These are phyloP conservation scores for Tenthredo distinguenda DNA, from an alignment of 2,888 invertebrate genomes.

Conservation along the genomic window DNA sequence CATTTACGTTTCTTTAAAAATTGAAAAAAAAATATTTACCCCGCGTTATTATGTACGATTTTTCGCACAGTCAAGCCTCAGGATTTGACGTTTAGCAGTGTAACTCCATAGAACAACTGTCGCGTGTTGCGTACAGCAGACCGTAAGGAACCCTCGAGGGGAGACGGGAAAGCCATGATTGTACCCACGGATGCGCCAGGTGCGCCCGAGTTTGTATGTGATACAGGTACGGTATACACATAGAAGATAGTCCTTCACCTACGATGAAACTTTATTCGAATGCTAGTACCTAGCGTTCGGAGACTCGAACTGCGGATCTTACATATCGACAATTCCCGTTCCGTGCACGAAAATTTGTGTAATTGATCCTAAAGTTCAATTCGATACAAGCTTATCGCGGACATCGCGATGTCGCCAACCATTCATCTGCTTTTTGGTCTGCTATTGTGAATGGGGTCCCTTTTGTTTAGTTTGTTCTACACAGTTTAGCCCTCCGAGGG, in stretches of 20 bases:
- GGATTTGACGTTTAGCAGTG: conserved; percentile 3
- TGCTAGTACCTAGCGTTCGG: neutral
- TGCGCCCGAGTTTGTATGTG: conserved; percentile 28
- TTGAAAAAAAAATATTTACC: neutral
- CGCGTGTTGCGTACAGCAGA: conserved; percentile 43
- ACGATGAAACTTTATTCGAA: neutral
- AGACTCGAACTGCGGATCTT: neutral
- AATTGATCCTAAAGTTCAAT: neutral
- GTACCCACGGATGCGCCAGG: conserved; percentile 33
- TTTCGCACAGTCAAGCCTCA: neutral
- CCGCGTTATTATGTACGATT: neutral
- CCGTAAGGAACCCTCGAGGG: conserved; percentile 19
- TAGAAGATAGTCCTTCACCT: neutral
- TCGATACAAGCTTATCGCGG: neutral
- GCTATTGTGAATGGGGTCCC: too few relatives aligned
- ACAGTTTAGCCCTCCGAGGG: neutral
- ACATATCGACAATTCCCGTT: conserved; percentile 6
- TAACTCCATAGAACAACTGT: conserved; percentile 43
- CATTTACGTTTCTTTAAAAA: neutral
- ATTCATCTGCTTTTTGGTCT: neutral
- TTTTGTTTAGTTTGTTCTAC: neutral
- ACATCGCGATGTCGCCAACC: neutral
- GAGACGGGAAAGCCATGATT: conserved; percentile 7
- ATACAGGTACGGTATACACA: neutral
- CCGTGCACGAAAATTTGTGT: neutral